Evolutionary conservation across 2,113 vertebrate genomes (phyloP).

Genomic region (Cyanoderma ruficeps): DNA sequence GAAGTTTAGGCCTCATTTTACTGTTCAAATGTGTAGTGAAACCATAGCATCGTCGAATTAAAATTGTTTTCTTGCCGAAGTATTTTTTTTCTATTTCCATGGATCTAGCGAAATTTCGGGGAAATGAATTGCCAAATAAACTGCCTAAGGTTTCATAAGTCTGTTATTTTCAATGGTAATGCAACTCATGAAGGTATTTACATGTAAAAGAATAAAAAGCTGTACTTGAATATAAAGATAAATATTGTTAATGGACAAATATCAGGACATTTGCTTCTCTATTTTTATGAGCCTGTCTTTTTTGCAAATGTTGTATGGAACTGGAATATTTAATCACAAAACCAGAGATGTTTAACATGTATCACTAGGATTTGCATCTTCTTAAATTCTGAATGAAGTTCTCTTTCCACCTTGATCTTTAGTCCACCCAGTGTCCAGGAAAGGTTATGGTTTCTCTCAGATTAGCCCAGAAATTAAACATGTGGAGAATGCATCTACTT

Average conservation of each 20-base stretch:
- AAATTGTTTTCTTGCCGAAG: not conserved
- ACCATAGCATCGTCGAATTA: not conserved
- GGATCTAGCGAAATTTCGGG: not conserved
- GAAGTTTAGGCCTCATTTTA: not conserved
- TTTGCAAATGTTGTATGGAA: not conserved
- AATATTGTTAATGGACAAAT: not conserved
- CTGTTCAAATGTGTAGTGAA: not conserved
- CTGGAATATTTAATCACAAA: not conserved
- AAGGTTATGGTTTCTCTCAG: not conserved
- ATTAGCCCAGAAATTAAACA: not conserved
- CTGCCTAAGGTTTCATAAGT: not conserved
- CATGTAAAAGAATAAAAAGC: not conserved
- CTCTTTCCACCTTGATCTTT: not conserved
- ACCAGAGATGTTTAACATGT: not conserved
- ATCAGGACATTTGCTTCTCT: not conserved
- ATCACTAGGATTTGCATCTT: not conserved
- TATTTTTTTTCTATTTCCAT: not conserved
- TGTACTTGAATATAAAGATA: not conserved
- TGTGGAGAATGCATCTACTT: not conserved
- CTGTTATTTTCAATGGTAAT: not conserved
- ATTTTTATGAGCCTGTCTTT: not conserved
- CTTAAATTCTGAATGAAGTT: not conserved
- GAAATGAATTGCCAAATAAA: not conserved
- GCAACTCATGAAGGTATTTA: not conserved
- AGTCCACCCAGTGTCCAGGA: not conserved